Evolutionary conservation across 2,888 invertebrate species (phyloP).

Genomic region (Zootermopsis nevadensis): DNA sequence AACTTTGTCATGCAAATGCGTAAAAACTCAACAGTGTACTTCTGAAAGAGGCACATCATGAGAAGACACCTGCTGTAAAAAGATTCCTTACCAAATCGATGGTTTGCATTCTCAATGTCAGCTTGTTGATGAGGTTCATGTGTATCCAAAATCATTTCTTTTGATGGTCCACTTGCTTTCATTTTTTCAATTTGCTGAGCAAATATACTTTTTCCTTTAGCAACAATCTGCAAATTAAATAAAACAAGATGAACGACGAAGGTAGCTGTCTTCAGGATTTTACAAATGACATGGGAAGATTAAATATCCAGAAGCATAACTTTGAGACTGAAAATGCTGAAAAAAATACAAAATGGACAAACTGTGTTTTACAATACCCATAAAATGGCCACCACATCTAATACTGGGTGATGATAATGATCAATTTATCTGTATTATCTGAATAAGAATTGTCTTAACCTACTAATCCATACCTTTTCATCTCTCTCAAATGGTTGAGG

Average conservation of each 20-base stretch:
- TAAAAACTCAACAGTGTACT: too few relatives aligned
- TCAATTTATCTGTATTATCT: too few relatives aligned
- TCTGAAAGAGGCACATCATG: too few relatives aligned
- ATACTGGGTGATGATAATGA: too few relatives aligned
- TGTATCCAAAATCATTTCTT: background rate
- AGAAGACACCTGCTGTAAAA: too few relatives aligned
- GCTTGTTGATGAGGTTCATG: background rate
- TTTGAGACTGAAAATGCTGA: too few relatives aligned
- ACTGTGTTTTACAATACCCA: too few relatives aligned
- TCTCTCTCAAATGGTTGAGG: conserved; percentile 58
- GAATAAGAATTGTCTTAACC: background rate
- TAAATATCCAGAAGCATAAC: too few relatives aligned
- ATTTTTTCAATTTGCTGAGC: conserved; percentile 54
- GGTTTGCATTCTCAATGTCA: background rate
- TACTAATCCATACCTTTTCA: conserved; percentile 45
- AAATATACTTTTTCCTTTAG: conserved; percentile 54
- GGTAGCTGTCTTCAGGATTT: background rate
- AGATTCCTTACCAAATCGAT: background rate
- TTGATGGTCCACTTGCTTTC: background rate
- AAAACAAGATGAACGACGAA: background rate
- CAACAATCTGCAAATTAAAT: conserved; percentile 51
- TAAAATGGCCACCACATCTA: too few relatives aligned
- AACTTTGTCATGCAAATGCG: too few relatives aligned
- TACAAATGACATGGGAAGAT: too few relatives aligned
- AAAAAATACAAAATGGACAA: too few relatives aligned